Percentiles rank a stretch among this genome's conserved stretches.
Conservation (phyloP, 2,888 invertebrate species). For the Lottia gigantea region DNA sequence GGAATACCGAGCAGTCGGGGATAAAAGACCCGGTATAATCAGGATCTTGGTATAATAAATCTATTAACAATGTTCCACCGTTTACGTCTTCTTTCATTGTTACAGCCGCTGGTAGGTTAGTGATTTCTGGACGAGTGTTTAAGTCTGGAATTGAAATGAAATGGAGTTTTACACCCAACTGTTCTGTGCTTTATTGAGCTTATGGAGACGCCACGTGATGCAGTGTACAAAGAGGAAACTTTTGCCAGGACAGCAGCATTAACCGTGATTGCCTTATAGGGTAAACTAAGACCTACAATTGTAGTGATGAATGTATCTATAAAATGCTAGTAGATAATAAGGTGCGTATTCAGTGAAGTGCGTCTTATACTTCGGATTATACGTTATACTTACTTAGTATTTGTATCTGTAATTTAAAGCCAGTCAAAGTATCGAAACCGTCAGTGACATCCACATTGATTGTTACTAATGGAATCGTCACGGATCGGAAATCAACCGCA, state of each 20-base stretch:
- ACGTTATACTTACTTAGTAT: not conserved
- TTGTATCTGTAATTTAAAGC: not conserved
- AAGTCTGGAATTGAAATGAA: not conserved
- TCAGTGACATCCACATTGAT: not conserved
- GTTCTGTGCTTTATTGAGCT: too few relatives aligned
- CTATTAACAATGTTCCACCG: not conserved
- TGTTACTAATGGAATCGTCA: not conserved
- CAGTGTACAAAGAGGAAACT: too few relatives aligned
- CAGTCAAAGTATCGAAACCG: not conserved
- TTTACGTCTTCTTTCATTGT: not conserved
- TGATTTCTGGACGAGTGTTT: not conserved
- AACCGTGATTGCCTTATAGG: too few relatives aligned
- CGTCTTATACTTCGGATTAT: too few relatives aligned
- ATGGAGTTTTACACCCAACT: too few relatives aligned
- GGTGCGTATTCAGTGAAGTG: too few relatives aligned
- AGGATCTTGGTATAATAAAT: not conserved
- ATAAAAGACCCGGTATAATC: not conserved
- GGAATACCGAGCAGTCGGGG: not conserved
- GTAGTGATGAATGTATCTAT: too few relatives aligned
- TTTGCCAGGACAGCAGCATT: too few relatives aligned
- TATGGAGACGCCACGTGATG: too few relatives aligned
- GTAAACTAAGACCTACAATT: too few relatives aligned
- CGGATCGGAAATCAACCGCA: not conserved
- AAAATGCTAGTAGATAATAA: too few relatives aligned
- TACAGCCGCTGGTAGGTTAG: not conserved